Evolutionary conservation across 2,113 vertebrate genomes (phyloP).

Genomic region (Notarius lentiginosus): DNA sequence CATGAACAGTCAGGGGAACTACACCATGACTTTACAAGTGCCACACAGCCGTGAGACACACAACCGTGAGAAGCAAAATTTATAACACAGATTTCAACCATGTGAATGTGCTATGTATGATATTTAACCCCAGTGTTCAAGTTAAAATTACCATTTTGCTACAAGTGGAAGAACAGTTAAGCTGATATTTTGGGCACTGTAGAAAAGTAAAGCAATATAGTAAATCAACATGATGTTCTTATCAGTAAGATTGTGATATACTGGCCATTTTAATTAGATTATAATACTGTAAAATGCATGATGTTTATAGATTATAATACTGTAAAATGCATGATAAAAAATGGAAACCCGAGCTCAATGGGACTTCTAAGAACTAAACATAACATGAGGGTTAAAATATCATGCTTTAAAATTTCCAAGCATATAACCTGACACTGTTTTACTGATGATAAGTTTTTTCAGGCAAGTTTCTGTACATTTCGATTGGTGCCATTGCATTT

Average conservation of each 20-base stretch:
- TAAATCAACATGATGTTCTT: background rate
- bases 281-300: background rate
- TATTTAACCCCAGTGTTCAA: background rate
- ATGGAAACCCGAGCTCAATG: background rate
- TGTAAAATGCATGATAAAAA: background rate
- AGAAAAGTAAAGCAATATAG: background rate
- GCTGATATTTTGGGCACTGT: background rate
- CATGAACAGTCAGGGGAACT: conserved; percentile 59
- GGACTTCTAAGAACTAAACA: background rate
- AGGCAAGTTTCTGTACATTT: conserved; percentile 53
- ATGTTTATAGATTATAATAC: no score
- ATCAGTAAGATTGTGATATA: background rate
- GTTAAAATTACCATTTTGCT: background rate
- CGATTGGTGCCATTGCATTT: conserved; percentile 28
- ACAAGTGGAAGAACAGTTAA: background rate
- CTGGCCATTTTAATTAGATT: background rate
- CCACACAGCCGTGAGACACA: conserved; percentile 48
- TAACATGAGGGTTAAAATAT: background rate
- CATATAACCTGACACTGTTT: background rate
- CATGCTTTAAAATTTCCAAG: background rate
- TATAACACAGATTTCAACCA: background rate
- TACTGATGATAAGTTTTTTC: conserved; percentile 39
- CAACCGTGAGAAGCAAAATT: conserved; percentile 4
- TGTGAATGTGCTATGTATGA: background rate
- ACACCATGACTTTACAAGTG: conserved; percentile 45